Evolutionary conservation across 2,888 invertebrate species (phyloP).

Genomic region (Smittia aterrima): DNA sequence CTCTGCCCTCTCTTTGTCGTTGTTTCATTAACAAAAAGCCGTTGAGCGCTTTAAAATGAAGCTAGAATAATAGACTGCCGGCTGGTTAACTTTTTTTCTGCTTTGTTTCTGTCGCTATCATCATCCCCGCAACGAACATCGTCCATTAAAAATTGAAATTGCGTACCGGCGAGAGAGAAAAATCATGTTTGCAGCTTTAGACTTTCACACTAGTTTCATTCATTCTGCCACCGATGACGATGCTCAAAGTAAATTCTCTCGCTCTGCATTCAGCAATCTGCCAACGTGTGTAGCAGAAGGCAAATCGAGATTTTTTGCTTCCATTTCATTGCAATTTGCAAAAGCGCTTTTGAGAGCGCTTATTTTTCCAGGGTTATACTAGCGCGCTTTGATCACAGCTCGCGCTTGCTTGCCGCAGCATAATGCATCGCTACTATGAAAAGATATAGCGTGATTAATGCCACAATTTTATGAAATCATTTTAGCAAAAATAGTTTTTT

Average conservation of each 20-base stretch:
- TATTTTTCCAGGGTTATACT: background rate
- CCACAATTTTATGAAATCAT: background rate
- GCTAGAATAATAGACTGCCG: slow-evolving; percentile 26
- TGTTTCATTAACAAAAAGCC: background rate
- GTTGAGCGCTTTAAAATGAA: background rate
- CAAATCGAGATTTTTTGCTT: background rate
- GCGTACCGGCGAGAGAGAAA: background rate
- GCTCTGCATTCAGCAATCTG: background rate
- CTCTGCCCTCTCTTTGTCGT: background rate
- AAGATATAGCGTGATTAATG: slow-evolving; percentile 11
- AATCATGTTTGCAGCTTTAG: slow-evolving; percentile 17
- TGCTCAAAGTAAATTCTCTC: background rate
- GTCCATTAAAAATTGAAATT: slow-evolving; percentile 25
- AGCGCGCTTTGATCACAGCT: background rate
- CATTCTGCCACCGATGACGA: background rate
- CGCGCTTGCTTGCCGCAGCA: background rate
- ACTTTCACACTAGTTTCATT: background rate
- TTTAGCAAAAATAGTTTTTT: no score
- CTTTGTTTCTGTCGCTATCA: background rate
- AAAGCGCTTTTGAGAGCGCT: background rate
- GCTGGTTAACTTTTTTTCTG: background rate
- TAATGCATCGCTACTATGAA: slow-evolving; percentile 24
- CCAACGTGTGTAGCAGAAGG: background rate
- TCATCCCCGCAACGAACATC: background rate
- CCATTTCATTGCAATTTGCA: background rate